Evolutionary conservation across 2,797 vertebrate genomes (phyloP), one percentile per base, ranked within the genome.

Genomic region (Pampus argenteus): DNA sequence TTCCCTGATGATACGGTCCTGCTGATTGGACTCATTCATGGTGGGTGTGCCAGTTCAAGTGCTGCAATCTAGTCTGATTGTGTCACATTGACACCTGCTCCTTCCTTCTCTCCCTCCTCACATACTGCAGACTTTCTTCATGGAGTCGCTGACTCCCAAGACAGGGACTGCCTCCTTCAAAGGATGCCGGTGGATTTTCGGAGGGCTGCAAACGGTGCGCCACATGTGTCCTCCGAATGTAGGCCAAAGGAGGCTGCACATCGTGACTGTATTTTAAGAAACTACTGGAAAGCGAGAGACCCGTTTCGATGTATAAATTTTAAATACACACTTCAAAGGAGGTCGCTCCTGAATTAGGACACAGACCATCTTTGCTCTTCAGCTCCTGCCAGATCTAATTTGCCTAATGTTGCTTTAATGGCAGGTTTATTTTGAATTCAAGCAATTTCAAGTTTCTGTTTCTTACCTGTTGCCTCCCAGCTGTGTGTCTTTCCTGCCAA

Each of bases 21-120:
- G 38, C 81, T 89, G 86, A 92, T 91, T 91, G 75, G 78, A 86
- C 81, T 79, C 65, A 81, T 85, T 86, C 76, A 65, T 66, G 57
- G 64, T 76, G 86, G 83, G 59, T 85, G 80, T 74, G 78, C 61
- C 52, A 49, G 84, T 84, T 87, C 78, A 83, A 90, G 86, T 67
- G 77, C 79, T 76, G 85, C 74, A 89, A 90, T 91, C 82, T 75
- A 61, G 55, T 45, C 78, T 83, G 84, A 86, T 86, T 88, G 84
- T 82, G 82, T 81, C 70, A 74, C 66, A 68, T 55, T 69, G 71
- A 85, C 86, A 88, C 81, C 81, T 82, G 78, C 29, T 6, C 71
- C 61, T 73, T 73, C 69, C 36, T n/a, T 58, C 63, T 62, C 78
- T 62, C 51, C 45, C 59, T 66, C 70, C 71, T 57, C 49, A 57